phyloP scores from a whole-genome alignment of 2,113 vertebrate genomes.

The Odocoileus virginianus region DNA sequence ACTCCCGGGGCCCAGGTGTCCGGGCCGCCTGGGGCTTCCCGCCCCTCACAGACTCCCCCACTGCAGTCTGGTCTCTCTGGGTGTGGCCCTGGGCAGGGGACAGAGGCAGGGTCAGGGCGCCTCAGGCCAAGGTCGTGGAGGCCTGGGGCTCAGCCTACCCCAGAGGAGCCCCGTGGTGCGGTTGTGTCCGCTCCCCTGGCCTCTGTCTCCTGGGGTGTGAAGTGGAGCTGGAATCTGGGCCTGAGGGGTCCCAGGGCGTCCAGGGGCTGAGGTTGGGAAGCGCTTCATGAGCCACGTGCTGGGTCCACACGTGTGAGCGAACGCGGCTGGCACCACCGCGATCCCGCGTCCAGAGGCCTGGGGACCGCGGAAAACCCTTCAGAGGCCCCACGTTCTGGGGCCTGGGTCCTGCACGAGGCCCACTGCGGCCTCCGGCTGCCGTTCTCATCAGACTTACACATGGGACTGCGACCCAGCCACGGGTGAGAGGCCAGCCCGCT shows the following conservation, averaged over 20 bases:
- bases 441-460: background rate
- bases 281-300: rapidly evolving
- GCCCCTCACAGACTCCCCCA: rapidly evolving
- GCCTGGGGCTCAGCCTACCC: rapidly evolving
- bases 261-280: background rate
- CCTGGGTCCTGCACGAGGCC: background rate
- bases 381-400: background rate
- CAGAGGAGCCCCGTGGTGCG: background rate
- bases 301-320: rapidly evolving
- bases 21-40: background rate
- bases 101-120: background rate
- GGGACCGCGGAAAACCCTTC: rapidly evolving
- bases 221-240: background rate
- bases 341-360: rapidly evolving
- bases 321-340: background rate
- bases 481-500: too few species aligned
- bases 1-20: too few species aligned
- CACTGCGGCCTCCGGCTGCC: background rate
- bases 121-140: background rate
- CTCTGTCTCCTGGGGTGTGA: background rate
- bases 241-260: rapidly evolving
- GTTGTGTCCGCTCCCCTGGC: background rate
- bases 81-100: background rate
- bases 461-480: background rate
- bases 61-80: background rate